Percentiles rank a stretch among this genome's conserved stretches.
These are phyloP conservation scores for Ctenomys sociabilis DNA, from an alignment of 2,113 vertebrate species.

Conservation along the genomic window DNA sequence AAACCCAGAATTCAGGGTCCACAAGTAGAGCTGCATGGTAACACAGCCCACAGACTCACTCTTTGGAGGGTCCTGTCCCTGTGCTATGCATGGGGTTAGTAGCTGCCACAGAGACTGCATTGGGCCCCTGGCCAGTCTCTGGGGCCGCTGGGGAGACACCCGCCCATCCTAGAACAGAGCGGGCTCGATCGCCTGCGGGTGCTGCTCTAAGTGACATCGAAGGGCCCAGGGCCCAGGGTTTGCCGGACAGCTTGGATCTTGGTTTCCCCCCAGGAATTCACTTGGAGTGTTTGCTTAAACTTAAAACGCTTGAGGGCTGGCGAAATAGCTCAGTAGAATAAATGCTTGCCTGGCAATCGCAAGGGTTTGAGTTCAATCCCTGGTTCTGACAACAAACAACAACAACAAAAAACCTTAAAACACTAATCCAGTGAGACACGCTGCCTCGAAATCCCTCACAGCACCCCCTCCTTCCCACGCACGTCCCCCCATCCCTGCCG, in stretches of 20 bases:
- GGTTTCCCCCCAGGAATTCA: neutral
- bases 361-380: too few relatives aligned
- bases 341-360: too few relatives aligned
- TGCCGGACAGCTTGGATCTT: neutral
- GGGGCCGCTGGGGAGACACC: neutral
- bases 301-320: neutral
- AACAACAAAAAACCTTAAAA: too few relatives aligned
- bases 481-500: neutral
- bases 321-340: too few relatives aligned
- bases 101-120: neutral
- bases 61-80: neutral
- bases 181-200: neutral
- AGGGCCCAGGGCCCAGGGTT: neutral
- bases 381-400: too few relatives aligned
- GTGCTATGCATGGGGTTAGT: neutral
- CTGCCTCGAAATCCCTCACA: neutral
- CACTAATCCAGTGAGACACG: neutral
- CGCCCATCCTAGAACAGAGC: neutral
- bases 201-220: neutral
- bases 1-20: constrained; percentile 46
- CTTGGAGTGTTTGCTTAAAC: neutral
- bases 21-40: neutral
- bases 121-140: neutral
- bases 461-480: neutral
- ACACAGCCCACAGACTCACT: neutral